Base-by-base conservation (phyloP, 2,797 vertebrate genomes). In the Lerista edwardsae region DNA sequence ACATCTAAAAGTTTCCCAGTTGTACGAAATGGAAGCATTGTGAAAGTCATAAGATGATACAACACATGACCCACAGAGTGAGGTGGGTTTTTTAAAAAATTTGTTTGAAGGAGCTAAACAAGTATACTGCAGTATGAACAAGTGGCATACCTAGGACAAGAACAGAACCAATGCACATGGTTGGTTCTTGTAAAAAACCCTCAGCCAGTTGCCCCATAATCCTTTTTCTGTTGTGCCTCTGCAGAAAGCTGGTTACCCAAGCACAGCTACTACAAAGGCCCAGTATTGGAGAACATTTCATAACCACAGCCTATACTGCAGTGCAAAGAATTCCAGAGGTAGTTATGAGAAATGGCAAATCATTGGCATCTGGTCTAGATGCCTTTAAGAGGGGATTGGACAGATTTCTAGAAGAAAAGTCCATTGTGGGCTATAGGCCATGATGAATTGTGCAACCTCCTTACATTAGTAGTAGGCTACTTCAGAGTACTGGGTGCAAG, bases 31-130 rank as follows among this genome's bases (percentile, higher is more conserved):
- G 94, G 93, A 80, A 89, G 85, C 91, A 94, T 94, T 89, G 90
- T 84, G 80, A 93, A 92, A 89, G 81, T 91, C 86, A 84, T 86
- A 82, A 84, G 91, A 87, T 0, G 90, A 86, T 91, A 91, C 76
- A 95, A 79, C 75, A 91, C 86, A 93, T 93, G 91, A 93, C 94
- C 94, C 94, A 14, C 47, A 95, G 95, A 29, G 80, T 8, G 59
- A 23, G 39, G 80, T 8, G 59, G 59, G 39, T n/a, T 83, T 92
- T 86, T 72, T 57, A 72, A 4, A 4, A 4, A 6, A 10, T 51
- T 51, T 51, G 47, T 51, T 51, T 51, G 76, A 75, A 79, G 6
- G 4, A 55, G 51, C 87, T 75, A 79, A 85, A 88, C 87, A 75
- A 61, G 51, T 55, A 80, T 62, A 72, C 57, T 61, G 85, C 76